Evolutionary conservation across 2,888 invertebrate species (phyloP), one percentile per base, ranked within the genome.

Genomic region (Xanthia togata): DNA sequence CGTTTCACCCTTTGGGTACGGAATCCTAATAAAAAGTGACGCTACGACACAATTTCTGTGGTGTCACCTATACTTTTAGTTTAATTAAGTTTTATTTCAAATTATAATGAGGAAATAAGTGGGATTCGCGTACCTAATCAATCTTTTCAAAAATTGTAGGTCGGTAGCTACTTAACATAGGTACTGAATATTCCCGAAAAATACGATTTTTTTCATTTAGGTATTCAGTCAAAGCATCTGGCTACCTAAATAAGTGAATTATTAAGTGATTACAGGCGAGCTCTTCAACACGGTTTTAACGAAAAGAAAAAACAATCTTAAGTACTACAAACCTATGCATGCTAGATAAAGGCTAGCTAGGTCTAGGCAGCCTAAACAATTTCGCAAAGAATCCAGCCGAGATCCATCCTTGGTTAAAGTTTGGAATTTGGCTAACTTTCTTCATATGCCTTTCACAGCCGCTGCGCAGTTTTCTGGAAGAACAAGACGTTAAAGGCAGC

Each of bases 371-470:
- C 4, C 38, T 20, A 17, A 38, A 87, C 87, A 86, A 90, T 87
- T 87, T 83, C 64, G 73, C 83, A 67, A 89, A 89, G 91, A 91
- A 91, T 92, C 88, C 87, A 86, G 87, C 84, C 87, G 82, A 75
- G 88, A 89, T 85, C 88, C 82, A 81, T 87, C 87, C 79, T 76
- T 77, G 83, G 84, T 83, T 84, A 88, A 89, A 90, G 90, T 92
- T 89, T 85, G 89, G 87, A 83, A 90, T 91, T 89, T 89, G 84
- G 83, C 87, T 76, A 93, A 92, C 92, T 93, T 93, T 92, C 92
- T 92, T 93, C 92, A 93, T 93, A 93, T 93, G 93, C 91, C 91
- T 88, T 90, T 90, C 90, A 85, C 88, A 90, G 91, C 89, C 89
- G 90, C 87, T 88, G 86, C 85, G 79, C 76, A 74, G 70, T 80